These are phyloP conservation scores for Furnarius figulus DNA, from an alignment of 2,113 vertebrate species.

Conservation along the genomic window DNA sequence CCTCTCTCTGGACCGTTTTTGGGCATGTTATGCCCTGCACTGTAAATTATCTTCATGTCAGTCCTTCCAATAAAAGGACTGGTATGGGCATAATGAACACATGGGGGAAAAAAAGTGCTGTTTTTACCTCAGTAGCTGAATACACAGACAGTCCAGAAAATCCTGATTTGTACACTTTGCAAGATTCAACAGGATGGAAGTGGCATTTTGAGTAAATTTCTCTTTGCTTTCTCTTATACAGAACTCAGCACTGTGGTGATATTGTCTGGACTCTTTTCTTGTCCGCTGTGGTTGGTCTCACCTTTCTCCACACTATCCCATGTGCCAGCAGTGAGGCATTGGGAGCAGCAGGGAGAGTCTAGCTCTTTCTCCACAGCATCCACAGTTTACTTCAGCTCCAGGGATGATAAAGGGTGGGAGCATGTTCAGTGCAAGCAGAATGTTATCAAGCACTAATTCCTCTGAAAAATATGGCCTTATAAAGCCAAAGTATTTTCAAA, in stretches of 20 bases:
- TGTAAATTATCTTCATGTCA: neutral
- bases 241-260: neutral
- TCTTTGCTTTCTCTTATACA: neutral
- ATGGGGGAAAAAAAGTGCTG: neutral
- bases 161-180: neutral
- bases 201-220: neutral
- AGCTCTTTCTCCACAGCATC: neutral
- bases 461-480: neutral
- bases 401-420: neutral
- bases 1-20: neutral
- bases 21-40: neutral
- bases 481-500: neutral
- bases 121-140: neutral
- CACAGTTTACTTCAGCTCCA: accelerated
- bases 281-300: neutral
- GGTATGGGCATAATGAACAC: neutral
- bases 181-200: neutral
- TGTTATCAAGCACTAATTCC: neutral
- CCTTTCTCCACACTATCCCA: neutral
- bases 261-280: neutral
- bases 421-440: neutral
- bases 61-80: neutral
- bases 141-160: neutral
- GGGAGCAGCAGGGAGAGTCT: neutral
- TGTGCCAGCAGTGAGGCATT: neutral